A percentile compares a stretch with the other conserved stretches of the same genome.
Conservation (phyloP, 2,113 vertebrate species). For the Nyctibius bracteatus region DNA sequence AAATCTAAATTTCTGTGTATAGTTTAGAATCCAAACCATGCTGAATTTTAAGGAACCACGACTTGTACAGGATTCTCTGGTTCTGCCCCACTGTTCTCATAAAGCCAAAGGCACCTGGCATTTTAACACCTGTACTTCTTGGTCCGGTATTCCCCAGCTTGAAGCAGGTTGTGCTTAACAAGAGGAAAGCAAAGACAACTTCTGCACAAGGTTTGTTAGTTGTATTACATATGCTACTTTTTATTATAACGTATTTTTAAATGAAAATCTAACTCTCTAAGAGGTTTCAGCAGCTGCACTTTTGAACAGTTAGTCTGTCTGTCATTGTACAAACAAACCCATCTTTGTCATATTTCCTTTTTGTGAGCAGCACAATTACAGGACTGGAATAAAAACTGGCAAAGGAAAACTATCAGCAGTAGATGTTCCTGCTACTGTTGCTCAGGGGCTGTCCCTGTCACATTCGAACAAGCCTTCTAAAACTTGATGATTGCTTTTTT, state of each 20-base stretch:
- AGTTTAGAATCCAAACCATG: not conserved
- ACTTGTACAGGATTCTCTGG: not conserved
- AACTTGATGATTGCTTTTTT: slow-evolving; percentile 18
- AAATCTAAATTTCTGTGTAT: not conserved
- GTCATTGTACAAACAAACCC: not conserved
- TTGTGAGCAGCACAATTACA: not conserved
- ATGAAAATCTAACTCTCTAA: not conserved
- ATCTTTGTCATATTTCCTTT: not conserved
- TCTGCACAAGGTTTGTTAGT: not conserved
- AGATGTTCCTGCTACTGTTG: slow-evolving; percentile 21
- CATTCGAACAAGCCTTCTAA: slow-evolving; percentile 22
- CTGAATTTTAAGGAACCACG: not conserved
- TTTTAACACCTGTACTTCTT: not conserved
- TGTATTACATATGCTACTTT: not conserved
- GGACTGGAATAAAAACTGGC: not conserved
- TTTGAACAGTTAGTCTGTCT: not conserved
- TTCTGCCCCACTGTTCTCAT: not conserved
- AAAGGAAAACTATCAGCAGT: not conserved
- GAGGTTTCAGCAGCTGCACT: not conserved
- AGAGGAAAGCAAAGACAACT: not conserved
- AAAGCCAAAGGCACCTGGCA: not conserved
- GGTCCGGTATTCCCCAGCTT: not conserved
- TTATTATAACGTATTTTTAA: not conserved
- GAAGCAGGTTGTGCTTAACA: not conserved
- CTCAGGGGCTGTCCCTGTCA: slow-evolving; percentile 36